Base-by-base conservation (phyloP, 2,113 vertebrate genomes). In the Xenus cinereus region DNA sequence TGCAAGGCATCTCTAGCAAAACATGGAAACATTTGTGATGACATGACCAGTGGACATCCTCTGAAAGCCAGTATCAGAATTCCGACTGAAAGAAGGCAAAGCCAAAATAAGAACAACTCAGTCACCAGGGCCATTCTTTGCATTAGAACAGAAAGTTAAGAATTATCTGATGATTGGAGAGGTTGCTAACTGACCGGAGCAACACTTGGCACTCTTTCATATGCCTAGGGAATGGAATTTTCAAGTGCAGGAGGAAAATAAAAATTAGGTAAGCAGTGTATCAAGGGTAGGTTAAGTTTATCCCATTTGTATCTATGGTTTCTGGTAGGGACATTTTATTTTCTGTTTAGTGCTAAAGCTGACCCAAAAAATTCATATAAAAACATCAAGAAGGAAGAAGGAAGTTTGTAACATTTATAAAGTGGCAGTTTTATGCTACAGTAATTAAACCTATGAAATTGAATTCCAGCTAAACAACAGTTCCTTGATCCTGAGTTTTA, bases 31-130 rank as follows among this genome's bases (percentile, higher is more conserved):
- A 12, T 1, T 60, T 16, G 1, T 59, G 37, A 45, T 56, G 68
- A 37, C 22, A 53, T 23, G 76, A 56, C 2, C 43, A 66, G 32
- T 1, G 24, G 32, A 41, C 37, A 37, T 13, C 17, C 46, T 37
- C 41, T 33, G 57, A 43, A 59, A 59, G 59, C 33, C 6, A 2
- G n/a, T 7, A 30, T 10, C 60, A 69, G 51, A 39, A 57, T 7
- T 33, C 39, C 23, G 48, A 43, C 5, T 10, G 39, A 24, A 2
- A 20, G 0, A 2, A 73, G n/a, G 23, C 18, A 20, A 68, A 71
- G 50, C 3, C 63, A 69, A 35, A 48, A 3, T 39, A 86, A 57
- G 17, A 62, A 35, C 33, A 21, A 17, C 37, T 20, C 20, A 4
- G 75, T 12, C 43, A 68, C 43, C 60, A 28, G 35, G 32, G 63